A percentile compares a stretch with the other conserved stretches of the same genome.
phyloP scores from a whole-genome alignment of 2,113 vertebrate genomes.

The Calonectris borealis region DNA sequence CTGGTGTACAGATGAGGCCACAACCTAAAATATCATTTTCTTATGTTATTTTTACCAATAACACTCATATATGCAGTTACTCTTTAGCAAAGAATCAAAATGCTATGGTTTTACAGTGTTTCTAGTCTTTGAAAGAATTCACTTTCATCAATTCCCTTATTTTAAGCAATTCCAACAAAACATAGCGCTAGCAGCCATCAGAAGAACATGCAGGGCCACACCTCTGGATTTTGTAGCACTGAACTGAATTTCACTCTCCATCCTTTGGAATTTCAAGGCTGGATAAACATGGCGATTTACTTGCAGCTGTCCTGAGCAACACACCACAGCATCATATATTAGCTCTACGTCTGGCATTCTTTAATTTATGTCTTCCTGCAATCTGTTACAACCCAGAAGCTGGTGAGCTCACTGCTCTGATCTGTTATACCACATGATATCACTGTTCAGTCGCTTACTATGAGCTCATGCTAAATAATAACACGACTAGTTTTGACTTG shows the following conservation, averaged over 20 bases:
- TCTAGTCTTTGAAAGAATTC: background rate
- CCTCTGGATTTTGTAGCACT: background rate
- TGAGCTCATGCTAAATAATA: background rate
- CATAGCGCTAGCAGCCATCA: background rate
- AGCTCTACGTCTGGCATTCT: fast-evolving
- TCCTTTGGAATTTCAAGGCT: background rate
- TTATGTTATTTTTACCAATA: background rate
- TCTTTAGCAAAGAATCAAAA: background rate
- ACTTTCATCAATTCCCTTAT: background rate
- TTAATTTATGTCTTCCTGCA: background rate
- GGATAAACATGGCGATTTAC: background rate
- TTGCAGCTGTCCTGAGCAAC: background rate
- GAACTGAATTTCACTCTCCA: background rate
- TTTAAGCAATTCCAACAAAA: background rate
- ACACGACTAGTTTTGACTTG: background rate
- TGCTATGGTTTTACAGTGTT: background rate
- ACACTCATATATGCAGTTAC: background rate
- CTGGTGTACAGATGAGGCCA: background rate
- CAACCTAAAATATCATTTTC: background rate
- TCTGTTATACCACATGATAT: too few species aligned
- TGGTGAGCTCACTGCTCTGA: background rate
- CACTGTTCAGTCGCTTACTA: too few species aligned
- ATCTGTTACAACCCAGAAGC: background rate
- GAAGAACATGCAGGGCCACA: background rate
- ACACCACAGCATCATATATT: fast-evolving